Percentiles rank a stretch among this genome's conserved stretches.
Conservation (phyloP, 2,888 invertebrate genomes). For the Eurytoma californica region DNA sequence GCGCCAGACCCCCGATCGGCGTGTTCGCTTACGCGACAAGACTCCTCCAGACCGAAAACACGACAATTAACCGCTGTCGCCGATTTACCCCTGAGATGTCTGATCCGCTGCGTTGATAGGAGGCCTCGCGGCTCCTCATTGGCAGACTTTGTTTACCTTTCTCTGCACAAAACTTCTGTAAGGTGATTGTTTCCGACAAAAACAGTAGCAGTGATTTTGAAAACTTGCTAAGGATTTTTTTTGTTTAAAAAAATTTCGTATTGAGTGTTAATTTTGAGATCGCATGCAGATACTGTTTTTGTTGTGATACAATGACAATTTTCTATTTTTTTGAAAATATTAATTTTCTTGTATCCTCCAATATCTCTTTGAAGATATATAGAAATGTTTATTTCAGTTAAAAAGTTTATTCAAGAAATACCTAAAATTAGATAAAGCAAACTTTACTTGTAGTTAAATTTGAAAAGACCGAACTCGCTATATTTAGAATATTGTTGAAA, state of each 20-base stretch:
- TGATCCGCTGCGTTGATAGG: neutral
- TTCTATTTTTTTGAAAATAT: too few relatives aligned
- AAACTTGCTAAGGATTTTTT: too few relatives aligned
- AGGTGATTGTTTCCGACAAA: too few relatives aligned
- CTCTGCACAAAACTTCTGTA: too few relatives aligned
- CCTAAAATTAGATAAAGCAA: neutral
- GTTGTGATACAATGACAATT: too few relatives aligned
- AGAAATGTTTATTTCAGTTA: neutral
- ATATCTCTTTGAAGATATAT: neutral
- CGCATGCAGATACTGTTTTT: too few relatives aligned
- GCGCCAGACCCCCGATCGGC: constrained; percentile 12
- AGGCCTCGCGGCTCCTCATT: too few relatives aligned
- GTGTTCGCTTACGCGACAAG: constrained; percentile 11
- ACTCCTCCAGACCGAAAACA: constrained; percentile 13
- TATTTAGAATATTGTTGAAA: constrained; percentile 2
- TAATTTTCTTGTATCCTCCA: neutral
- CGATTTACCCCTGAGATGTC: constrained; percentile 17
- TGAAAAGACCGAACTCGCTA: neutral
- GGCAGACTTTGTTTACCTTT: too few relatives aligned
- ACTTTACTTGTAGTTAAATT: neutral
- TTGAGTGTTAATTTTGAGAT: too few relatives aligned
- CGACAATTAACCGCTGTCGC: constrained; percentile 25
- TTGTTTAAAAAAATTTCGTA: too few relatives aligned
- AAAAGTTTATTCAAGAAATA: neutral
- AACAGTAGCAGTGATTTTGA: too few relatives aligned